A percentile compares a stretch with the other conserved stretches of the same genome.
Conservation (phyloP, 2,888 invertebrate genomes). For the Ichneumon xanthorius region DNA sequence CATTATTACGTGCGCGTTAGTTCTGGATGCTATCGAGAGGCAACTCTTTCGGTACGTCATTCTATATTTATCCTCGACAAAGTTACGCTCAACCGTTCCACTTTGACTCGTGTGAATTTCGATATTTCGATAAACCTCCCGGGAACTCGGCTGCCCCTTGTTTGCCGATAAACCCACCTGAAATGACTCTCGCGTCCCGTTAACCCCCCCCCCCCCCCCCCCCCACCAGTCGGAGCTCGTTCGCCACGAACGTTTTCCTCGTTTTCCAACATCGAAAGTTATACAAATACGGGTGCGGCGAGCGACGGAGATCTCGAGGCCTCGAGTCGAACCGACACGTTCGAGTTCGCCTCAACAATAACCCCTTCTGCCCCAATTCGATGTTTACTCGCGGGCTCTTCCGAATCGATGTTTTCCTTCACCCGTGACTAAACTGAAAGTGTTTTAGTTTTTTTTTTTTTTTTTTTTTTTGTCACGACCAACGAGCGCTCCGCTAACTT, state of each 20-base stretch:
- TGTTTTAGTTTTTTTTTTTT: not conserved
- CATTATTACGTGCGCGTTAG: not conserved
- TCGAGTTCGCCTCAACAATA: slow-evolving; percentile 6
- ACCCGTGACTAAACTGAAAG: not conserved
- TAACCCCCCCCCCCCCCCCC: not conserved
- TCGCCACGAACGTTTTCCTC: slow-evolving; percentile 7
- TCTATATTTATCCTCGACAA: slow-evolving; percentile 4
- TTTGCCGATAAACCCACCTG: slow-evolving; percentile 7
- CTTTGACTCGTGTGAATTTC: slow-evolving; percentile 5
- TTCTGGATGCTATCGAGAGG: not conserved
- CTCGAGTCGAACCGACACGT: slow-evolving; percentile 8
- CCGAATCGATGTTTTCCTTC: slow-evolving; percentile 12
- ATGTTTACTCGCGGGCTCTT: slow-evolving; percentile 36
- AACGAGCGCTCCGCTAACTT: not conserved
- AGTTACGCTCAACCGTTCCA: not conserved
- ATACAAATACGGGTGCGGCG: slow-evolving; percentile 31
- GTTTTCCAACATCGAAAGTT: slow-evolving; percentile 35
- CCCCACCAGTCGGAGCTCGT: not conserved
- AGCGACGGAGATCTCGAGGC: slow-evolving; percentile 27
- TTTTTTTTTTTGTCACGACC: not conserved
- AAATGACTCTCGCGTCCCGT: slow-evolving; percentile 1
- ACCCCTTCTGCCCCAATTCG: slow-evolving; percentile 14
- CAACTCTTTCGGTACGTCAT: not conserved
- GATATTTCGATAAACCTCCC: not conserved
- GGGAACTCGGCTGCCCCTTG: not conserved